phyloP scores from a whole-genome alignment of 2,113 vertebrate genomes.

The Brienomyrus brachyistius region DNA sequence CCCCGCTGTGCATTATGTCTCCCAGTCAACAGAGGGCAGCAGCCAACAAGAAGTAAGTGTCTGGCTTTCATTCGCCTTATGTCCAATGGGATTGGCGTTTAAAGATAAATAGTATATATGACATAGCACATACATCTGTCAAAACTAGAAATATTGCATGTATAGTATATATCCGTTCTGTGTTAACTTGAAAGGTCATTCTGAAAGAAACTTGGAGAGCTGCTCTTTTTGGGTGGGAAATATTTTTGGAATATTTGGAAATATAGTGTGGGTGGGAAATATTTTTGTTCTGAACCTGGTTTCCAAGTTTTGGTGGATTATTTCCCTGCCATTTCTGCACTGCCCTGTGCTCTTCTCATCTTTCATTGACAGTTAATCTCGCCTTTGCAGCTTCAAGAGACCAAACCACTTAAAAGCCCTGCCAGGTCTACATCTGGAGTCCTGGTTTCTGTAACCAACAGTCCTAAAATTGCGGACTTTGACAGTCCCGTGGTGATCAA shows the following conservation, averaged over 20 bases:
- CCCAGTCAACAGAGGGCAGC: constrained; percentile 64
- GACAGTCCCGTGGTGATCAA: constrained; percentile 25
- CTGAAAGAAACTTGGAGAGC: not conserved
- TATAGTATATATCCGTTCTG: not conserved
- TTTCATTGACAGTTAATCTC: not conserved
- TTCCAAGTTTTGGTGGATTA: not conserved
- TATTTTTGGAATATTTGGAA: no score
- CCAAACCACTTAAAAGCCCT: constrained; percentile 31
- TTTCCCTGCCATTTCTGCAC: not conserved
- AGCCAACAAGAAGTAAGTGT: constrained; percentile 59
- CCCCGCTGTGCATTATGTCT: constrained; percentile 29
- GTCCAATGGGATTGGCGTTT: not conserved
- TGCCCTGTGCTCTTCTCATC: not conserved
- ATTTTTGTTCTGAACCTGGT: not conserved
- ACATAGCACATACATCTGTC: not conserved
- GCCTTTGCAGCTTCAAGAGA: constrained; percentile 34
- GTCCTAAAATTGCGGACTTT: constrained; percentile 12
- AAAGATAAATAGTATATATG: not conserved
- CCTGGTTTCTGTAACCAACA: constrained; percentile 37
- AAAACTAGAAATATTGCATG: not conserved
- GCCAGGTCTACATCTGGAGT: constrained; percentile 31
- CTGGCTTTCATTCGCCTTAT: not conserved
- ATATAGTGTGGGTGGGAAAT: not conserved
- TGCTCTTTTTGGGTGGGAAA: not conserved
- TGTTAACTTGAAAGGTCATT: not conserved